phyloP scores from a whole-genome alignment of 2,888 invertebrate species.

The Drosophila mulleri region DNA sequence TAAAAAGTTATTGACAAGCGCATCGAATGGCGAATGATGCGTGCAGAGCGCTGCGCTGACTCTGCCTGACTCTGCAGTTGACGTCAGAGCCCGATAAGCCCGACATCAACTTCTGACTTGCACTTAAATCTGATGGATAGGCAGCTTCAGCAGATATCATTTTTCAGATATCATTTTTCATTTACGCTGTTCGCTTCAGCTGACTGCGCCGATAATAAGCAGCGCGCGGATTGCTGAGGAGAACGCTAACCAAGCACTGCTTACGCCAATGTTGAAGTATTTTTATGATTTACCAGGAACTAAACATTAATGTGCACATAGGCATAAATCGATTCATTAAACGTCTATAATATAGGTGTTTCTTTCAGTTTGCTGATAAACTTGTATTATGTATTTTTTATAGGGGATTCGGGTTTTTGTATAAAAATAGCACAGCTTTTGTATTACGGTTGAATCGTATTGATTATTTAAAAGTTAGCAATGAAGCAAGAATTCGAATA shows the following conservation, averaged over 20 bases:
- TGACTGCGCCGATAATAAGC: slow-evolving; percentile 12
- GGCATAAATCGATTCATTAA: not conserved
- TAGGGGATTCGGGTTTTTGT: not conserved
- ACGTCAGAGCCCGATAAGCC: slow-evolving; percentile 38
- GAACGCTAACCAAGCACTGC: not conserved
- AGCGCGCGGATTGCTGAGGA: not conserved
- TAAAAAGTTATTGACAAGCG: slow-evolving; percentile 68
- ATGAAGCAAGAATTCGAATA: too few relatives aligned
- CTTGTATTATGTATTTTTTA: not conserved
- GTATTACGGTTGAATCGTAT: too few relatives aligned
- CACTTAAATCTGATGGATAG: slow-evolving; percentile 44
- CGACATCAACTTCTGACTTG: slow-evolving; percentile 46
- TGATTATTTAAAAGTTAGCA: too few relatives aligned
- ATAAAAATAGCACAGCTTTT: too few relatives aligned
- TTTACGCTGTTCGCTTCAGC: slow-evolving; percentile 13
- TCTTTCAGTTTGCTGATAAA: not conserved
- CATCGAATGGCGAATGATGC: slow-evolving; percentile 36
- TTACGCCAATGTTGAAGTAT: not conserved
- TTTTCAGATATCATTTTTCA: slow-evolving; percentile 33
- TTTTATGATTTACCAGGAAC: slow-evolving; percentile 1
- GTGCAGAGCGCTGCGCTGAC: slow-evolving; percentile 27
- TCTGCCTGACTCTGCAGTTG: slow-evolving; percentile 9
- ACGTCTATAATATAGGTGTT: not conserved
- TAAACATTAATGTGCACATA: not conserved
- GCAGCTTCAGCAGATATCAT: slow-evolving; percentile 7